phyloP scores from a whole-genome alignment of 2,797 vertebrate genomes.

The Cheirogaleus major region DNA sequence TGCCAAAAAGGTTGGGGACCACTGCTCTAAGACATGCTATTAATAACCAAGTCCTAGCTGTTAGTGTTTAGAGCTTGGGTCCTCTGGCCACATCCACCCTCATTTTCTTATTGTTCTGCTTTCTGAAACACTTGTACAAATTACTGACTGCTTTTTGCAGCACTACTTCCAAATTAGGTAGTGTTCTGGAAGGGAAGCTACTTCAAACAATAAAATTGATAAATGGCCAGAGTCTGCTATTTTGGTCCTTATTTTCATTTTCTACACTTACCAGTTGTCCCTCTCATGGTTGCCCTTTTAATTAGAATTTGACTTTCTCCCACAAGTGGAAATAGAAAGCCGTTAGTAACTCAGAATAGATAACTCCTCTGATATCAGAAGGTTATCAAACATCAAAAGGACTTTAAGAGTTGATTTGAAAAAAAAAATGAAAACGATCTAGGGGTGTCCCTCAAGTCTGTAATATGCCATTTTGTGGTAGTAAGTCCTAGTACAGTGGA shows the following conservation, averaged over 20 bases:
- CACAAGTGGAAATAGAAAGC: slow-evolving; percentile 13
- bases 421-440: not conserved
- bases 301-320: slow-evolving; percentile 53
- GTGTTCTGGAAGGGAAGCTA: slow-evolving; percentile 58
- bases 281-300: slow-evolving; percentile 48
- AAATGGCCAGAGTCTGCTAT: slow-evolving; percentile 69
- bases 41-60: not conserved
- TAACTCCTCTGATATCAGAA: not conserved
- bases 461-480: not conserved
- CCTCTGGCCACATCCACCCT: not conserved
- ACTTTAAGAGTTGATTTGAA: not conserved
- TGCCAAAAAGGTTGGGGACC: no score
- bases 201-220: slow-evolving; percentile 73
- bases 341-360: not conserved
- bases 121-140: not conserved
- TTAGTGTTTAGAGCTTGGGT: not conserved
- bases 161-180: slow-evolving; percentile 75
- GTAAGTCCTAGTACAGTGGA: not conserved
- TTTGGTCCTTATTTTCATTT: slow-evolving; percentile 73
- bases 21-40: not conserved
- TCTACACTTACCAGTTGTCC: slow-evolving; percentile 48
- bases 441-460: not conserved
- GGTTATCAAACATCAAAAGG: not conserved
- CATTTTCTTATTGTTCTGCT: not conserved
- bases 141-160: slow-evolving; percentile 33